These are phyloP conservation scores for Phymastichus coffea DNA, from an alignment of 1,140 invertebrate genomes.

Conservation along the genomic window DNA sequence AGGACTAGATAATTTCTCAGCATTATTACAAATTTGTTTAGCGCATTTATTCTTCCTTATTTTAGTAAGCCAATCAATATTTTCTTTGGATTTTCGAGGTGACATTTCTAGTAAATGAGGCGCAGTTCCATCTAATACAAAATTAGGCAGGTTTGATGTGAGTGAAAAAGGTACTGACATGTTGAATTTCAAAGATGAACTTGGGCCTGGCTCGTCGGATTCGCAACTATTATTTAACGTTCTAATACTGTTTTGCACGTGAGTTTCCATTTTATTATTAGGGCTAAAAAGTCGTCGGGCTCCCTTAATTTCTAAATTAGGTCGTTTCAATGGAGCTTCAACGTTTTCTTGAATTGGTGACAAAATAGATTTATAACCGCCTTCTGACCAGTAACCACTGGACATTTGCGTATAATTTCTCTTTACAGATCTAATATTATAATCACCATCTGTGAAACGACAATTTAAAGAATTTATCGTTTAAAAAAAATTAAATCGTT, in stretches of 20 bases:
- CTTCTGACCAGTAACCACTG: conserved; percentile 31
- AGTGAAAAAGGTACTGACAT: conserved; percentile 58
- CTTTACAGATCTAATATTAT: conserved; percentile 34
- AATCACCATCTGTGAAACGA: not conserved
- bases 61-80: conserved; percentile 72
- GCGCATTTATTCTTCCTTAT: conserved; percentile 62
- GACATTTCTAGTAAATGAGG: conserved; percentile 71
- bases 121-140: conserved; percentile 70
- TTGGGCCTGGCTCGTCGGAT: conserved; percentile 40
- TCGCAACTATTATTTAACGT: conserved; percentile 33
- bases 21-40: conserved; percentile 26
- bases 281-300: conserved; percentile 50
- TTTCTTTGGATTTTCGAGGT: conserved; percentile 66
- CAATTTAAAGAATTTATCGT: not conserved
- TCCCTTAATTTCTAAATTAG: conserved; percentile 47
- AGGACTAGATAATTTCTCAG: conserved; percentile 34
- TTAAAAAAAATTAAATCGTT: not conserved
- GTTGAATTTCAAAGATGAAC: conserved; percentile 32
- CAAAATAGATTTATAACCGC: conserved; percentile 42
- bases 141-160: conserved; percentile 76
- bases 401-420: conserved; percentile 44
- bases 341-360: conserved; percentile 51
- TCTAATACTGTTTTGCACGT: not conserved
- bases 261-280: conserved; percentile 29
- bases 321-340: conserved; percentile 43